Conservation (phyloP, 2,113 vertebrate genomes). For the Collichthys lucidus region DNA sequence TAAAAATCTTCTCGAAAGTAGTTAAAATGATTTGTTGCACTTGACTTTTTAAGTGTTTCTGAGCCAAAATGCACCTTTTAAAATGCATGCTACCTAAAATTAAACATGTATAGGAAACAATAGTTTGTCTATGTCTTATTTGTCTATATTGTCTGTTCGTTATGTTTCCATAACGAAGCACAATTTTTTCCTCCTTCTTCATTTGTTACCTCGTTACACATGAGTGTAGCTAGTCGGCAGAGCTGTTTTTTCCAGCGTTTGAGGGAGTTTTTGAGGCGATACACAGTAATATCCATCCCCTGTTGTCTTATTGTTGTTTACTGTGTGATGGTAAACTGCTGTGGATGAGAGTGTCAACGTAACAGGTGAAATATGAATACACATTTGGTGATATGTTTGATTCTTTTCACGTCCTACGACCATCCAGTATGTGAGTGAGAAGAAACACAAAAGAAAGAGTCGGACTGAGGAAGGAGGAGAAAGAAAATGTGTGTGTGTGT, state of each 20-base stretch:
- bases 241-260: not conserved
- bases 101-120: not conserved
- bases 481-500: not conserved
- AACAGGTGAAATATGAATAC: not conserved
- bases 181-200: not conserved
- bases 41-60: not conserved
- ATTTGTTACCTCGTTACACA: not conserved
- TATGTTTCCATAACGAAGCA: not conserved
- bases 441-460: conserved; percentile 9
- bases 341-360: not conserved
- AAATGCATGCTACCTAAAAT: not conserved
- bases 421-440: not conserved
- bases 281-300: not conserved
- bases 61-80: not conserved
- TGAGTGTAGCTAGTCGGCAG: too few relatives aligned
- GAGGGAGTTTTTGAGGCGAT: not conserved
- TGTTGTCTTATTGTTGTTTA: not conserved
- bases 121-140: not conserved
- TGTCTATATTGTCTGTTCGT: too few relatives aligned
- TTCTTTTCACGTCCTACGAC: not conserved
- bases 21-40: not conserved
- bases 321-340: not conserved
- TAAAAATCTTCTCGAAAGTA: not conserved
- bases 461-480: not conserved
- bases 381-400: not conserved